Base-by-base conservation (phyloP, 2,113 vertebrate species). In the Coregonus clupeaformis region DNA sequence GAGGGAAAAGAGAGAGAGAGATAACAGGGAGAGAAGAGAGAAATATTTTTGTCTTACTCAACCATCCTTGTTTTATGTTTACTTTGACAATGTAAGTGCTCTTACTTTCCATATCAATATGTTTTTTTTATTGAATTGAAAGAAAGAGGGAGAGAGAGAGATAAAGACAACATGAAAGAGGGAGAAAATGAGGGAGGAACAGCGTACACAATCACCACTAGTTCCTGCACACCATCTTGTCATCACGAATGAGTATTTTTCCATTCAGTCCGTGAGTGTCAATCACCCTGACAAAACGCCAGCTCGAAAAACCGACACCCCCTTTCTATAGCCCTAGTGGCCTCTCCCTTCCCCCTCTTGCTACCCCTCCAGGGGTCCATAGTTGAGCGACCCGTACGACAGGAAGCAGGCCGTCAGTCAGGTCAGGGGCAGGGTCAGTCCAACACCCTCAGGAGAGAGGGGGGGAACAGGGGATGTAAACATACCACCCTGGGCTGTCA, bases 211-310 rank as follows among this genome's bases (percentile, higher is more conserved):
- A 49, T 13, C 47, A 49, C 11, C 14, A 49, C 47, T 49, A 59
- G 57, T 59, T 20, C 57, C 57, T 59, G 20, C 16, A 9, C n/a
- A 59, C 20, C n/a, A 49, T 49, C 14, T 49, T 16, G 18, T 59
- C 57, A 20, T 59, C 57, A 59, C n/a, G 20, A 59, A 14, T 6
- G 4, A 59, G 47, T 49, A 11, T 22, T 59, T n/a, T 22, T 22
- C 57, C 57, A 1, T 6, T 22, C n/a, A 59, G 18, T 22, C n/a
- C 6, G n/a, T 20, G 57, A n/a, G 13, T 74, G 72, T 74, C 77
- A 74, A n/a, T 74, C 77, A 74, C 67, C 13, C 57, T 27, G 57
- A 65, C 32, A 30, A 29, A 68, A 32, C 18, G 64, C 42, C 18
- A 14, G 2, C 5, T 9, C 11, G 42, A 52, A 13, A 29, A 30